Evolutionary conservation across 2,888 invertebrate species (phyloP).

Genomic region (Hermodice carunculata): DNA sequence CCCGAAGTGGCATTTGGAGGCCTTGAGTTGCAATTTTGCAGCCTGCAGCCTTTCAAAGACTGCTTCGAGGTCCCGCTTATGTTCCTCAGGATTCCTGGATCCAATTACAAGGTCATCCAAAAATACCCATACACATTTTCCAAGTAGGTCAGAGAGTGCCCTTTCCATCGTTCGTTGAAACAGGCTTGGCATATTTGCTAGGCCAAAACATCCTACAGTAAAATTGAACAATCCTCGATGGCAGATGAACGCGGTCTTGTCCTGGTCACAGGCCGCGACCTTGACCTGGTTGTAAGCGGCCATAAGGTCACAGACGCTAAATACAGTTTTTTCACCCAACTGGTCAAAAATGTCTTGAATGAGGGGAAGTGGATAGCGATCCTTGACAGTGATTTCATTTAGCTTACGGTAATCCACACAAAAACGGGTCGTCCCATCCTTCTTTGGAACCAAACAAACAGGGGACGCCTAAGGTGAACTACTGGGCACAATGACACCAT

Average conservation of each 20-base stretch:
- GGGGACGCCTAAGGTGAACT: slow-evolving; percentile 15
- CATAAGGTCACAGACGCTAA: slow-evolving; percentile 27
- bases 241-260: slow-evolving; percentile 31
- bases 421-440: slow-evolving; percentile 18
- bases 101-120: slow-evolving; percentile 34
- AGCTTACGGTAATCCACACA: slow-evolving; percentile 30
- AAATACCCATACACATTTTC: slow-evolving; percentile 17
- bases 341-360: slow-evolving; percentile 36
- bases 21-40: too few species aligned
- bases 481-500: background rate
- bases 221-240: slow-evolving; percentile 27
- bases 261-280: background rate
- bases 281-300: slow-evolving; percentile 29
- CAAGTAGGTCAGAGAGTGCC: slow-evolving; percentile 7
- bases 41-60: too few species aligned
- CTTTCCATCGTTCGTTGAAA: slow-evolving; percentile 31
- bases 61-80: too few species aligned
- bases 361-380: slow-evolving; percentile 31
- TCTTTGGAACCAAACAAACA: slow-evolving; percentile 4
- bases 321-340: slow-evolving; percentile 20
- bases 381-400: slow-evolving; percentile 19
- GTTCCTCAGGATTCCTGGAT: too few species aligned
- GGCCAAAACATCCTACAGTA: slow-evolving; percentile 27
- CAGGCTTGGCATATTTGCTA: slow-evolving; percentile 24
- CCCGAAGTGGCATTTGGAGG: slow-evolving; percentile 31